These are phyloP conservation scores for Bradynema listronoti DNA, from an alignment of 1,140 invertebrate species.

Conservation along the genomic window DNA sequence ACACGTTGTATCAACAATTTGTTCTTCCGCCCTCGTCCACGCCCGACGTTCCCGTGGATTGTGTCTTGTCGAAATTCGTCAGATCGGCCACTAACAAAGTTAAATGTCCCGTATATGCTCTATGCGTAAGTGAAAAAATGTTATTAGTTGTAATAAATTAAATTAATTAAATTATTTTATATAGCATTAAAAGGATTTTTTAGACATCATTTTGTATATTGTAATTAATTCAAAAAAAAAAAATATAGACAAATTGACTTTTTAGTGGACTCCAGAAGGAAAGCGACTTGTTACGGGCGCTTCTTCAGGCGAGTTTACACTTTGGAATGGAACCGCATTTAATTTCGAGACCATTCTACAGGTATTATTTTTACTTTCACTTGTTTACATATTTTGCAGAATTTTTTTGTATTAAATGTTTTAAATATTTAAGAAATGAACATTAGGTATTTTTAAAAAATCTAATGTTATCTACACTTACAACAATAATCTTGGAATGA, in stretches of 20 bases:
- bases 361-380: conserved; percentile 62
- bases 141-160: conserved; percentile 1
- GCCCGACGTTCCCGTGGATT: conserved; percentile 87
- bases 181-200: no score
- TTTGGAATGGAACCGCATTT: conserved; percentile 99
- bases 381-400: conserved; percentile 1
- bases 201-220: no score
- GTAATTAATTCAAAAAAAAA: no score
- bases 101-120: conserved; percentile 94
- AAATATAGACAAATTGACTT: background rate
- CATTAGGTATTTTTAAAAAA: no score
- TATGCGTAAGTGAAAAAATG: conserved; percentile 66
- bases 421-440: no score
- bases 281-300: conserved; percentile 92
- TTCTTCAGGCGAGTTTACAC: conserved; percentile 95
- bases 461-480: no score
- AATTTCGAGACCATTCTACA: conserved; percentile 99
- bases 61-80: conserved; percentile 88
- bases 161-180: no score
- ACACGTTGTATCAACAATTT: conserved; percentile 37
- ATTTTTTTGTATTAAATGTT: no score
- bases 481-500: no score
- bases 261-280: conserved; percentile 92
- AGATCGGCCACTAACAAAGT: conserved; percentile 99
- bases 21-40: conserved; percentile 48